Conservation (phyloP, 2,888 invertebrate species). For the Pseudoips prasinana region DNA sequence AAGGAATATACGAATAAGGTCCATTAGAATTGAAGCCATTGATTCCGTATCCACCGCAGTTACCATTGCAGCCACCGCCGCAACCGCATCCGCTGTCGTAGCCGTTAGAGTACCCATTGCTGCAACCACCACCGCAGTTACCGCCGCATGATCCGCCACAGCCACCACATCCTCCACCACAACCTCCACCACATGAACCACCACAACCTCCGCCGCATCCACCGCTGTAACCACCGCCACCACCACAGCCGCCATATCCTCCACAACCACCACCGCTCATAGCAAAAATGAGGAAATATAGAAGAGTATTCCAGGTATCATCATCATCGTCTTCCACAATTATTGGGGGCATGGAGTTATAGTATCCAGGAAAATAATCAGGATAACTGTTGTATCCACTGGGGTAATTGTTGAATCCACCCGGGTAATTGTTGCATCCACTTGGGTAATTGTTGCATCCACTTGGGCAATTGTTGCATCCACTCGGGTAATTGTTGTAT, state of each 20-base stretch:
- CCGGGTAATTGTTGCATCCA: neutral
- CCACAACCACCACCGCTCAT: conserved; percentile 35
- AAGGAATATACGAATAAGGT: conserved; percentile 17
- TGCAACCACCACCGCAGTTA: conserved; percentile 6
- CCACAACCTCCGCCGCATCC: conserved; percentile 11
- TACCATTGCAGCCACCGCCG: conserved; percentile 8
- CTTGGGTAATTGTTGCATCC: neutral
- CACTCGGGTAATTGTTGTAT: neutral
- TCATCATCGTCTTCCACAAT: conserved; percentile 38
- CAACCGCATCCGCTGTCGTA: conserved; percentile 9
- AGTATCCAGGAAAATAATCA: neutral
- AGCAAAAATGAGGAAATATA: conserved; percentile 53
- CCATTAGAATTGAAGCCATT: conserved; percentile 17
- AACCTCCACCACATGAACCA: conserved; percentile 9
- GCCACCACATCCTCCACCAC: conserved; percentile 12
- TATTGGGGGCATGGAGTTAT: conserved; percentile 34
- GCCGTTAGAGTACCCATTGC: conserved; percentile 1
- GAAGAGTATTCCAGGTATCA: conserved; percentile 37
- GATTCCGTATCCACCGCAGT: conserved; percentile 11
- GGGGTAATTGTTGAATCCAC: conserved; percentile 2
- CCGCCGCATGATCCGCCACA: conserved; percentile 8
- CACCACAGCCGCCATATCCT: conserved; percentile 16
- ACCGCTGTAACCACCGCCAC: conserved; percentile 11
- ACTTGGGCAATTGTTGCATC: neutral
- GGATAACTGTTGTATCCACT: neutral